Percentiles rank a stretch among this genome's conserved stretches.
Evolutionary conservation across 2,113 vertebrate species (phyloP).

Genomic region (Talpa occidentalis): DNA sequence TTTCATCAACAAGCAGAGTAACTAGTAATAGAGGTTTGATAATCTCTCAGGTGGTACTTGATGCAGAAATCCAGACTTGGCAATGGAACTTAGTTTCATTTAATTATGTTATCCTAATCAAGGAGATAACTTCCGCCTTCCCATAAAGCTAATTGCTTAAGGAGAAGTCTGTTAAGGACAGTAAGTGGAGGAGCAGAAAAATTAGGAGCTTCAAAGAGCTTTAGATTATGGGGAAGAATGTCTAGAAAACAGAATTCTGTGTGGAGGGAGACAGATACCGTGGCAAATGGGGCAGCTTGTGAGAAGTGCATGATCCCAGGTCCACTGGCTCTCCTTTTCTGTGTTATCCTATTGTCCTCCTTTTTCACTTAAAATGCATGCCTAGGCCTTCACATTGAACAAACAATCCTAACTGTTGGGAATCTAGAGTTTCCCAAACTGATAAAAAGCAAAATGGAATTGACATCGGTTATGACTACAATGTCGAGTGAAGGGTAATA

Average conservation of each 20-base stretch:
- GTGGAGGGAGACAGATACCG: background rate
- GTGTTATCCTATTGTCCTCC: background rate
- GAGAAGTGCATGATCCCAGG: background rate
- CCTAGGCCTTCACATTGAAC: background rate
- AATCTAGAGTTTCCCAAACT: background rate
- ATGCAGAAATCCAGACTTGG: conserved; percentile 80
- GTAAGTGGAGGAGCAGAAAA: background rate
- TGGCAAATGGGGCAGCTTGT: background rate
- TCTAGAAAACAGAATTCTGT: conserved; percentile 19
- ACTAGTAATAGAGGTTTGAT: conserved; percentile 85
- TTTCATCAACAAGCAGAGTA: conserved; percentile 84
- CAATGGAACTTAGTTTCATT: conserved; percentile 81
- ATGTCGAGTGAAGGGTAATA: background rate
- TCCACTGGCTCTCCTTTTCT: background rate
- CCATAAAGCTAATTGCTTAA: conserved; percentile 73
- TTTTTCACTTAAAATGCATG: background rate
- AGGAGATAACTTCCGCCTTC: conserved; percentile 79
- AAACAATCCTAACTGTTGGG: background rate
- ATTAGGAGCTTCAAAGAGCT: conserved; percentile 48
- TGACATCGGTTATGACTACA: background rate
- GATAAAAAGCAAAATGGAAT: background rate
- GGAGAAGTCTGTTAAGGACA: conserved; percentile 59
- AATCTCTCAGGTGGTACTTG: conserved; percentile 82
- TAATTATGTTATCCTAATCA: conserved; percentile 85
- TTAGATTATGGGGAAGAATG: conserved; percentile 40